Percentiles rank a stretch among this genome's conserved stretches.
Evolutionary conservation across 1,140 invertebrate genomes (phyloP).

Genomic region (Drosophila funebris): DNA sequence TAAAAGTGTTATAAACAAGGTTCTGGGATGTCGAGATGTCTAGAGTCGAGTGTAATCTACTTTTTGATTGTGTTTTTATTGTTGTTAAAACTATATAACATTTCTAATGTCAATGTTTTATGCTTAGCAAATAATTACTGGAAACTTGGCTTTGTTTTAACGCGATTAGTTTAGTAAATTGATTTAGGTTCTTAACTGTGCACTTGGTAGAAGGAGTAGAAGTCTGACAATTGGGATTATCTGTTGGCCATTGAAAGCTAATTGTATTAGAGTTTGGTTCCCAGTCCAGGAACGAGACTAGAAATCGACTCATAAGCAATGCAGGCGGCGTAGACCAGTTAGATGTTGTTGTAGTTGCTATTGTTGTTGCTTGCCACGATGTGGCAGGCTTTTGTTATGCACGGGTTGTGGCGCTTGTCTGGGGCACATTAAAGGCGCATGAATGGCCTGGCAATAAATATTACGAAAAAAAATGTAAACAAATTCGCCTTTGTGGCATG

Average conservation of each 20-base stretch:
- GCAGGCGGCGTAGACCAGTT: conserved; percentile 70
- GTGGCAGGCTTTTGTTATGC: conserved; percentile 66
- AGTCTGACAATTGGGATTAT: background rate
- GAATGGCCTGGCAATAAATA: conserved; percentile 81
- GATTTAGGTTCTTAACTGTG: background rate
- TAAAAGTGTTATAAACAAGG: background rate
- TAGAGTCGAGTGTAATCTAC: too few relatives aligned
- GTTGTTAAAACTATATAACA: too few relatives aligned
- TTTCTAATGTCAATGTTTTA: too few relatives aligned
- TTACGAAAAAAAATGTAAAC: conserved; percentile 41
- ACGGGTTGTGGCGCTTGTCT: conserved; percentile 79
- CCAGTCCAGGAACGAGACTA: conserved; percentile 37
- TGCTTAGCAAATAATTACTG: too few relatives aligned
- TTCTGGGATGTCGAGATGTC: too few relatives aligned
- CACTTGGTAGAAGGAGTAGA: background rate
- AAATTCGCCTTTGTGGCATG: conserved; percentile 79
- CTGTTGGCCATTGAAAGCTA: conserved; percentile 42
- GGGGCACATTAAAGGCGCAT: conserved; percentile 80
- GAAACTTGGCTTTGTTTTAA: too few relatives aligned
- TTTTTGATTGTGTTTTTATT: too few relatives aligned
- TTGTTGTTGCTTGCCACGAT: background rate
- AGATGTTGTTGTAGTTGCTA: conserved; percentile 55
- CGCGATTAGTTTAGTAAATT: conserved; percentile 4
- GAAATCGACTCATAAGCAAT: conserved; percentile 59
- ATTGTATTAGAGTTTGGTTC: conserved; percentile 67